Evolutionary conservation across 2,113 vertebrate genomes (phyloP), one percentile per base, ranked within the genome.

Genomic region (Nannospalax galili): DNA sequence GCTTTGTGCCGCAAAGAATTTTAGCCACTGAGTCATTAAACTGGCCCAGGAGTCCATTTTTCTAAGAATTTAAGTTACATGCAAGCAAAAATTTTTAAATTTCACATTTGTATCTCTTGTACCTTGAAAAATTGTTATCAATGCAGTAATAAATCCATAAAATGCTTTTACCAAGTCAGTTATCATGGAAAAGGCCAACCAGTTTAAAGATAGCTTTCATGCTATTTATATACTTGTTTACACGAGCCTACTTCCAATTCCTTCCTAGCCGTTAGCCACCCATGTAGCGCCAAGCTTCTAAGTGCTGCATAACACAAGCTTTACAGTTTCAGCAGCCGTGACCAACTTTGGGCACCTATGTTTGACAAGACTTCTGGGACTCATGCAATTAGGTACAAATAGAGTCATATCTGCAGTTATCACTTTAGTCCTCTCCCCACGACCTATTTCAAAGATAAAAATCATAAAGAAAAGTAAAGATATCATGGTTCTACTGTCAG

Each of bases 191-290:
- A 87, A 84, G 22, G 56, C 87, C 19, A 62, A 70, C 24, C 79
- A 69, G 42, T 84, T 78, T 67, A 92, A 96, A 74, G 48, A 45
- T 2, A 62, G 37, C 35, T 78, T 92, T 82, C 73, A 58, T 4
- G n/a, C 70, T 84, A 88, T 72, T 92, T 90, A 90, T 69, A 84
- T 22, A 64, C 89, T 74, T 90, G 77, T 96, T 92, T 90, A 92
- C 72, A 62, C 84, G 70, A 74, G 52, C 40, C 30, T 70, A 40
- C 79, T 96, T 79, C 70, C 65, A 95, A 48, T 79, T 64, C 87
- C 45, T 79, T 92, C 93, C 48, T 60, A 85, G 70, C 1, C 30
- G n/a, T 48, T 20, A 37, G 79, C 69, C 77, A 30, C 80, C 35
- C 30, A 37, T 0, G 35, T 22, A 42, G 30, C 42, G 28, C 67